These are phyloP conservation scores for Petrocephalus sullivani DNA, from an alignment of 2,797 vertebrate genomes.

Conservation along the genomic window DNA sequence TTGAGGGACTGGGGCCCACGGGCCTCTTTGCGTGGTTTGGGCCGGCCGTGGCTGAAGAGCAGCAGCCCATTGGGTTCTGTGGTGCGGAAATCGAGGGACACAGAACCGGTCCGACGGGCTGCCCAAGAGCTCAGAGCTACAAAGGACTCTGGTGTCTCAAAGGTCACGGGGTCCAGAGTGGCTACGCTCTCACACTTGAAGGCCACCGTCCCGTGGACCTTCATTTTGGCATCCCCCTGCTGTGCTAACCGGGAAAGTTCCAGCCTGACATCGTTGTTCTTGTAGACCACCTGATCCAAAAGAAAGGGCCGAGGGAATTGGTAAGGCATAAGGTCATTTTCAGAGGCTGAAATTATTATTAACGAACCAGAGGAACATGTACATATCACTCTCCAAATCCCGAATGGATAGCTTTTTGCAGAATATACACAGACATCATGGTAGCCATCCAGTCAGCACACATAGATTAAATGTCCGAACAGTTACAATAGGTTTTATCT, in stretches of 20 bases:
- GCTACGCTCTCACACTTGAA: constrained; percentile 98
- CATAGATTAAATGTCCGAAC: not conserved
- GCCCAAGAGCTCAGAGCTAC: constrained; percentile 95
- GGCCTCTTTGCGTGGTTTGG: constrained; percentile 84
- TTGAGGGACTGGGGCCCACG: constrained; percentile 83
- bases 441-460: not conserved
- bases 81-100: constrained; percentile 97
- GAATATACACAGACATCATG: not conserved
- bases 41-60: constrained; percentile 95
- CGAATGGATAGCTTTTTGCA: not conserved
- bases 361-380: constrained; percentile 20
- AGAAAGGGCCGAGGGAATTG: constrained; percentile 1
- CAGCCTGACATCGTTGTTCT: constrained; percentile 96
- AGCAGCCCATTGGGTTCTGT: constrained; percentile 96
- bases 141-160: constrained; percentile 94
- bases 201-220: constrained; percentile 92
- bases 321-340: not conserved
- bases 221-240: constrained; percentile 96
- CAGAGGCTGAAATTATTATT: not conserved
- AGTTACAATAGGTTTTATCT: not conserved
- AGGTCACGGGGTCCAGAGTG: constrained; percentile 95
- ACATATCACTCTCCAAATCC: constrained; percentile 12
- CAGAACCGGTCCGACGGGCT: constrained; percentile 95
- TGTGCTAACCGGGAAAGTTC: constrained; percentile 94
- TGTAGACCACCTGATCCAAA: constrained; percentile 87